Evolutionary conservation across 1,140 invertebrate species (phyloP).

Genomic region (Tyrophagus putrescentiae): DNA sequence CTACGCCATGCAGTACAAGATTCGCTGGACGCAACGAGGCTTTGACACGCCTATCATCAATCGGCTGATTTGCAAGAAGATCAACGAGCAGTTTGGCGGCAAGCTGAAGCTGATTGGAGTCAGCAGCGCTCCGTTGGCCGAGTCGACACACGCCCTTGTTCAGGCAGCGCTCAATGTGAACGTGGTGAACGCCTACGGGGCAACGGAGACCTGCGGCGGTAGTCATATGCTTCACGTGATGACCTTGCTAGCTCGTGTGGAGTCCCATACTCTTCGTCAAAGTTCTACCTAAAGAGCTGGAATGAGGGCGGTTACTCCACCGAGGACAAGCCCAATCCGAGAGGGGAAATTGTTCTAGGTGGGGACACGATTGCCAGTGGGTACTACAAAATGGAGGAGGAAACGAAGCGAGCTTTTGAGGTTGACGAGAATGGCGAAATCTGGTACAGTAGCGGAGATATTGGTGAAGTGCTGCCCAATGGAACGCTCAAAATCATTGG

Average conservation of each 20-base stretch:
- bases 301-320: conserved; percentile 63
- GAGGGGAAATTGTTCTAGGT: conserved; percentile 78
- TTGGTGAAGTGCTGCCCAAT: conserved; percentile 25
- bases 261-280: neutral
- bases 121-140: conserved; percentile 81
- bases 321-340: conserved; percentile 70
- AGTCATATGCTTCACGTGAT: conserved; percentile 10
- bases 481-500: conserved; percentile 25
- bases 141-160: conserved; percentile 85
- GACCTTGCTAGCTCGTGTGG: conserved; percentile 6
- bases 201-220: conserved; percentile 16
- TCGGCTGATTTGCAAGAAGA: conserved; percentile 37
- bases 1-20: conserved; percentile 23
- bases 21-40: conserved; percentile 17
- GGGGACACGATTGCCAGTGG: conserved; percentile 39
- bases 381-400: conserved; percentile 22
- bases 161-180: conserved; percentile 78
- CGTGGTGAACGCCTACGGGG: conserved; percentile 42
- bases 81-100: conserved; percentile 58
- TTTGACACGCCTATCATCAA: conserved; percentile 23
- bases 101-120: conserved; percentile 64
- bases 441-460: conserved; percentile 26
- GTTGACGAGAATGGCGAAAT: conserved; percentile 20
- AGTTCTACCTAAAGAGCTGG: conserved; percentile 38
- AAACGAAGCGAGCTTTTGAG: conserved; percentile 21